Percentiles rank a stretch among this genome's conserved stretches.
Conservation (phyloP, 53 echinoderm and acorn worm genomes). For the Pentamera pediparva region DNA sequence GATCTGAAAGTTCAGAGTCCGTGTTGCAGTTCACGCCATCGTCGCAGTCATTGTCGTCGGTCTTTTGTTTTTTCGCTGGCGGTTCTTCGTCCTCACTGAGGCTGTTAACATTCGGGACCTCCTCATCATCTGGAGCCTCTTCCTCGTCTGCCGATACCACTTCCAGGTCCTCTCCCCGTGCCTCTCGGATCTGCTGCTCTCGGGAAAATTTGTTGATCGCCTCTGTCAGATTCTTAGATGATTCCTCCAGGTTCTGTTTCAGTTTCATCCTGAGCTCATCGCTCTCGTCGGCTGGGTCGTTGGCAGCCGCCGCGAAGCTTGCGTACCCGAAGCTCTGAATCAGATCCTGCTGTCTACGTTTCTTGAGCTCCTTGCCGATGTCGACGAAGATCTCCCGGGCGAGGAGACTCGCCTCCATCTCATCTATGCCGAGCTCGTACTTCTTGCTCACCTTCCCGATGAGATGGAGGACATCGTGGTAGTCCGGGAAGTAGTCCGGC, state of each 20-base stretch:
- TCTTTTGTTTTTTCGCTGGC: not conserved
- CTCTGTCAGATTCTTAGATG: slow-evolving; percentile 48
- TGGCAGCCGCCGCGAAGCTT: slow-evolving; percentile 33
- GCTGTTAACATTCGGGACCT: not conserved
- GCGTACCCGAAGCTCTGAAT: slow-evolving; percentile 62
- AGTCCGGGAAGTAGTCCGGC: slow-evolving; percentile 73
- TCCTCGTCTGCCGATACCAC: slow-evolving; percentile 10
- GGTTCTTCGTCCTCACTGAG: slow-evolving; percentile 2
- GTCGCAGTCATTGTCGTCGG: not conserved
- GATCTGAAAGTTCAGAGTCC: slow-evolving; percentile 2
- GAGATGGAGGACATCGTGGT: slow-evolving; percentile 53
- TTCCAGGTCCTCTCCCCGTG: slow-evolving; percentile 4
- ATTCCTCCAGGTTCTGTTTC: slow-evolving; percentile 41
- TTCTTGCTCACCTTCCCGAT: slow-evolving; percentile 51
- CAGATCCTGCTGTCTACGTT: slow-evolving; percentile 61
- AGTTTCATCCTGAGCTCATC: slow-evolving; percentile 57
- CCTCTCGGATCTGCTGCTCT: slow-evolving; percentile 41
- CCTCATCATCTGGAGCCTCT: slow-evolving; percentile 5
- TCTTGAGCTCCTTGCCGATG: slow-evolving; percentile 58
- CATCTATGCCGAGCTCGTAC: slow-evolving; percentile 54
- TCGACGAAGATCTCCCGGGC: slow-evolving; percentile 74
- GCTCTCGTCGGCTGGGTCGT: slow-evolving; percentile 50
- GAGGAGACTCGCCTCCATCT: slow-evolving; percentile 38
- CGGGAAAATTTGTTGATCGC: slow-evolving; percentile 43
- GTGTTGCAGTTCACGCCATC: slow-evolving; percentile 13